Evolutionary conservation across 92 coral and sea anemone species (phyloP).

Genomic region (Meandrina meandrites): DNA sequence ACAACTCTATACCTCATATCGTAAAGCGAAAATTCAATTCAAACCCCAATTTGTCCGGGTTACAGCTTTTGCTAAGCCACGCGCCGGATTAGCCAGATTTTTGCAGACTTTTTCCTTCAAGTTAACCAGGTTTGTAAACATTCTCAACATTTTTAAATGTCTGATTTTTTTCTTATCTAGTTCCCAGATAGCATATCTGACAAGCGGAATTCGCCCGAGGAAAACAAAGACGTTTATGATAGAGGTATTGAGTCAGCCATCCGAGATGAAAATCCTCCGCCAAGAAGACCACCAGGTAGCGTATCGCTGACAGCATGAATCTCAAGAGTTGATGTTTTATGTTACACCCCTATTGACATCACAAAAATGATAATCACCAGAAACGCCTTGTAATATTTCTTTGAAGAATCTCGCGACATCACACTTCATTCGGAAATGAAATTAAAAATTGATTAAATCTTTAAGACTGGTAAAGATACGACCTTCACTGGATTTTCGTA

Average conservation of each 20-base stretch:
- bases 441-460: not conserved
- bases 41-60: not conserved
- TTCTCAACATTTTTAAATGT: conserved; percentile 14
- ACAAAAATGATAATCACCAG: not conserved
- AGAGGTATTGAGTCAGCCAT: not conserved
- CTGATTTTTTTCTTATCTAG: conserved; percentile 26
- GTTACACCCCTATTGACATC: not conserved
- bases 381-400: not conserved
- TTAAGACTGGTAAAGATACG: not conserved
- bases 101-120: not conserved
- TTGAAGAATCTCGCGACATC: not conserved
- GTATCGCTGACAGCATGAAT: conserved; percentile 4
- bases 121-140: conserved; percentile 8
- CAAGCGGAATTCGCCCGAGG: conserved; percentile 25
- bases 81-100: conserved; percentile 9
- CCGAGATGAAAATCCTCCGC: conserved; percentile 5
- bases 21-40: not conserved
- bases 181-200: conserved; percentile 19
- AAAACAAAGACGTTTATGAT: not conserved
- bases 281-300: conserved; percentile 37
- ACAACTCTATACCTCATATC: not conserved
- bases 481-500: not conserved
- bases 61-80: not conserved
- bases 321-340: conserved; percentile 4
- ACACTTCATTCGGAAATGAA: not conserved